Evolutionary conservation across 2,888 invertebrate species (phyloP), one percentile per base, ranked within the genome.

Genomic region (Eristalis intricaria): DNA sequence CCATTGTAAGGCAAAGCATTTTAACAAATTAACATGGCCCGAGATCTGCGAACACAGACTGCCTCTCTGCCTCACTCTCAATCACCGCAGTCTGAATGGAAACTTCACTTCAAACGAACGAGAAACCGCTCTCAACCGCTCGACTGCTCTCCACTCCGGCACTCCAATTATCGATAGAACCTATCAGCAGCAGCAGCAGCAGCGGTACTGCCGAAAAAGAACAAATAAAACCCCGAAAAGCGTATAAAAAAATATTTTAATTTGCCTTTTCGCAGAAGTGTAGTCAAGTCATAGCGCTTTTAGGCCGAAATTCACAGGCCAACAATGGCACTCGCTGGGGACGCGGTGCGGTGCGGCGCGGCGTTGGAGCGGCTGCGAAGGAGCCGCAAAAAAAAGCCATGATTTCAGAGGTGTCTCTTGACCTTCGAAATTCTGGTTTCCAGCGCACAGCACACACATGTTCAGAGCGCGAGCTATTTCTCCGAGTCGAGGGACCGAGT

Each of bases 361-460:
- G n/a, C n/a, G n/a, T n/a, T n/a, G n/a, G n/a, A n/a, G n/a, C n/a
- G n/a, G n/a, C n/a, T n/a, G n/a, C n/a, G 19, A 19, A 19, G 19
- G 50, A 50, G 19, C 19, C 19, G 19, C n/a, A 50, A 50, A 50
- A 50, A 50, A 50, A 50, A 19, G 50, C 8, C 50, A 50, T 50
- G 50, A 50, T 32, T 58, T 23, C 13, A 66, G 32, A 75, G 50
- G 68, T 87, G 73, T 74, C 73, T 84, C 76, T 84, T 87, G 84
- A 84, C 87, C 87, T 87, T 87, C 84, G 76, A 63, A 79, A 71
- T 84, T 87, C 87, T 68, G 80, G 84, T 87, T 87, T 87, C 8
- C 70, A 64, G 58, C 40, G 23, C 15, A 15, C 58, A 71, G 32
- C 26, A 32, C 56, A 78, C 77, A 70, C 32, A 60, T 63, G 29